Percentiles rank a stretch among this genome's conserved stretches.
phyloP scores from a whole-genome alignment of 2,113 vertebrate genomes.

The Anarrhichthys ocellatus region DNA sequence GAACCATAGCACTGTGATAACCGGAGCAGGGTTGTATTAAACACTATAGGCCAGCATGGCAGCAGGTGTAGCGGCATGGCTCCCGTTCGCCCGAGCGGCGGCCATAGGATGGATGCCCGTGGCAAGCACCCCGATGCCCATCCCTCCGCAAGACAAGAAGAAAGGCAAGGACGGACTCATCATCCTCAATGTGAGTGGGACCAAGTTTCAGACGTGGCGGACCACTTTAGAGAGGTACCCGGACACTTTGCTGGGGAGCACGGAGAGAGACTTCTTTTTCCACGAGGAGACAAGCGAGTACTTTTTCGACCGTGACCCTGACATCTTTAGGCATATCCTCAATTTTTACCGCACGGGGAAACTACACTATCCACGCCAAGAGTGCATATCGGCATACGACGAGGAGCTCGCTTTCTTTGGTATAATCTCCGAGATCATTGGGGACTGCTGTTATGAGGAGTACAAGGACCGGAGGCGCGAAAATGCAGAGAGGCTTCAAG shows the following conservation, averaged over 20 bases:
- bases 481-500: conserved; percentile 93
- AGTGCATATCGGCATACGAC: conserved; percentile 98
- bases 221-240: conserved; percentile 97
- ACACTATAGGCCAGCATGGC: conserved; percentile 88
- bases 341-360: conserved; percentile 99
- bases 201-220: conserved; percentile 97
- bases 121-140: conserved; percentile 96
- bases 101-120: conserved; percentile 99
- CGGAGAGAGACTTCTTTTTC: conserved; percentile 97
- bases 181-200: conserved; percentile 96
- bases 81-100: conserved; percentile 96
- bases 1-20: conserved; percentile 76
- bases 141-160: conserved; percentile 91
- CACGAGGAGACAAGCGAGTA: conserved; percentile 97
- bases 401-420: conserved; percentile 98
- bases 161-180: conserved; percentile 93
- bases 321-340: conserved; percentile 97
- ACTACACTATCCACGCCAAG: conserved; percentile 97
- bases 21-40: conserved; percentile 65
- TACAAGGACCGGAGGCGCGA: conserved; percentile 98
- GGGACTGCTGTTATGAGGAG: conserved; percentile 99
- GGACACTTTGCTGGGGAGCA: conserved; percentile 96
- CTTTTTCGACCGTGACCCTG: conserved; percentile 98
- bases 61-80: conserved; percentile 97
- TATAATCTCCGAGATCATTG: conserved; percentile 98